Evolutionary conservation across 2,888 invertebrate genomes (phyloP).

Genomic region (Chalcis sispes): DNA sequence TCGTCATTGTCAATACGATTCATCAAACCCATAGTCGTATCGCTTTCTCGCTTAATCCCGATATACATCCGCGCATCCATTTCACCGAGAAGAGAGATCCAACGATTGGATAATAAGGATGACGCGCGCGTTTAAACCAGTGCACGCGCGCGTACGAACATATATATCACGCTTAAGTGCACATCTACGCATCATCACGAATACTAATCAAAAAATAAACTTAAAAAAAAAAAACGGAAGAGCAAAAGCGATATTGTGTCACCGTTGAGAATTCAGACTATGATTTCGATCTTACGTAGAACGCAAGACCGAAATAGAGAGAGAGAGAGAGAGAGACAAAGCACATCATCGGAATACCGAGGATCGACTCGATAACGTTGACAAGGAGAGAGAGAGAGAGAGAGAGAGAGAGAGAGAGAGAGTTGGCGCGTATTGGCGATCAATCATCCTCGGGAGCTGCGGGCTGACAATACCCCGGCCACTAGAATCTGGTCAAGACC

Average conservation of each 20-base stretch:
- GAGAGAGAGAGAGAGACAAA: too few relatives aligned
- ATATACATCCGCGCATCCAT: background rate
- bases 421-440: conserved; percentile 65
- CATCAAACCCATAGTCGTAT: too few relatives aligned
- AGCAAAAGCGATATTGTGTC: too few relatives aligned
- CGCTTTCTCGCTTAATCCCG: conserved; percentile 15
- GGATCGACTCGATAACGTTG: too few relatives aligned
- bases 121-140: background rate
- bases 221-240: too few relatives aligned
- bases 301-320: too few relatives aligned
- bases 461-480: conserved; percentile 70
- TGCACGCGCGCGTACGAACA: background rate
- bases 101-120: conserved; percentile 31
- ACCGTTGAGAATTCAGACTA: too few relatives aligned
- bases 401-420: conserved; percentile 23
- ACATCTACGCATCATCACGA: too few relatives aligned
- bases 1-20: conserved; percentile 37
- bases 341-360: too few relatives aligned
- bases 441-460: conserved; percentile 71
- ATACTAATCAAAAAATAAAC: too few relatives aligned
- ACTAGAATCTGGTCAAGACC: conserved; percentile 66
- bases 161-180: conserved; percentile 8
- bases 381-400: conserved; percentile 40
- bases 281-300: too few relatives aligned
- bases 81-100: background rate